Percentiles rank a stretch among this genome's conserved stretches.
Evolutionary conservation across 2,888 invertebrate genomes (phyloP).

Genomic region (Criorhina ranunculi): DNA sequence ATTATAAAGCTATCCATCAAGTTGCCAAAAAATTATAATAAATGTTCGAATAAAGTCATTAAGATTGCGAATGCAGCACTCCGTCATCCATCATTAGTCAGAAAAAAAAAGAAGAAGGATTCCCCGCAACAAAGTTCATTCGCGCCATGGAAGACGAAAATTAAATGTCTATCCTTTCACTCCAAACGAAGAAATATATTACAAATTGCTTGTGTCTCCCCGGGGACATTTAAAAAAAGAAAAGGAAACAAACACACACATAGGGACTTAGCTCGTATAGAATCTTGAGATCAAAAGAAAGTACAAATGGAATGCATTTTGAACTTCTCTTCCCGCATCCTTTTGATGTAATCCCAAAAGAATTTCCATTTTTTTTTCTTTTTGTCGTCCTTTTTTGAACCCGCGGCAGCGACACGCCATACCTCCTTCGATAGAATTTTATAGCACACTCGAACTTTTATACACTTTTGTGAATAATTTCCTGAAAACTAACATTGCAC

Average conservation of each 20-base stretch:
- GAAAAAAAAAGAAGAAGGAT: conserved; percentile 16
- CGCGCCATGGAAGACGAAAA: conserved; percentile 26
- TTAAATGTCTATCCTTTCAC: conserved; percentile 59
- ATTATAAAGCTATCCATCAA: conserved; percentile 69
- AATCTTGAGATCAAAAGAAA: conserved; percentile 59
- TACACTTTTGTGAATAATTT: conserved; percentile 49
- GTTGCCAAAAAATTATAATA: conserved; percentile 73
- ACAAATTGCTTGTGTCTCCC: conserved; percentile 67
- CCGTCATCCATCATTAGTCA: conserved; percentile 71
- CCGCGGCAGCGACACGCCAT: conserved; percentile 1
- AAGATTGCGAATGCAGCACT: conserved; percentile 58
- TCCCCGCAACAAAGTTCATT: conserved; percentile 18
- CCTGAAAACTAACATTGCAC: conserved; percentile 36
- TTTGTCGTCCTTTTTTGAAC: neutral
- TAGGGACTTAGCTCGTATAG: no score
- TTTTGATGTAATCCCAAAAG: conserved; percentile 74
- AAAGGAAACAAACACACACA: conserved; percentile 6
- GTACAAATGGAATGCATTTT: conserved; percentile 71
- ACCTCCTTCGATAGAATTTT: neutral
- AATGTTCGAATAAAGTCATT: conserved; percentile 74
- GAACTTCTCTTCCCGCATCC: conserved; percentile 51
- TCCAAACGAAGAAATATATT: conserved; percentile 13
- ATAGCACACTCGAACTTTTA: conserved; percentile 10
- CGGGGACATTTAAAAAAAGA: conserved; percentile 59
- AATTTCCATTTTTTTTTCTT: conserved; percentile 45